These are phyloP conservation scores for Neria commutata DNA, from an alignment of 2,888 invertebrate genomes.

Conservation along the genomic window DNA sequence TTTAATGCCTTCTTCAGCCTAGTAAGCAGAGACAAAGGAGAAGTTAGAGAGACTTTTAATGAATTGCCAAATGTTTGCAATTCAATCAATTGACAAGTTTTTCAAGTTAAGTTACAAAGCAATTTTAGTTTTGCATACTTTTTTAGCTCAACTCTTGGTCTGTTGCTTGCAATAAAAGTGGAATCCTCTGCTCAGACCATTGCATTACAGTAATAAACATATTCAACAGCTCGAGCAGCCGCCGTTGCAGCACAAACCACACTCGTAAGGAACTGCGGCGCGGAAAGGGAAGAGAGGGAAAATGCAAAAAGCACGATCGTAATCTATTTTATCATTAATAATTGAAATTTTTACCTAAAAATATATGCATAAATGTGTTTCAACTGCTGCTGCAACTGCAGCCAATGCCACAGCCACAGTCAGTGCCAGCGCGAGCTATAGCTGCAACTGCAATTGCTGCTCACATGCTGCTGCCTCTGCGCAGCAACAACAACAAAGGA, in stretches of 20 bases:
- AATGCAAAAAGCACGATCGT: constrained; percentile 33
- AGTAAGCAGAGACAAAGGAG: too few relatives aligned
- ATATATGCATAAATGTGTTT: constrained; percentile 41
- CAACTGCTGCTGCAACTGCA: constrained; percentile 33
- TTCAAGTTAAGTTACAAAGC: too few relatives aligned
- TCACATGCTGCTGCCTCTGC: background rate
- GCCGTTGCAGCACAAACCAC: too few relatives aligned
- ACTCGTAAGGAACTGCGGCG: background rate
- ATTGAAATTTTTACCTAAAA: constrained; percentile 44
- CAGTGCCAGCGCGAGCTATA: constrained; percentile 9
- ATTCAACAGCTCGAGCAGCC: background rate
- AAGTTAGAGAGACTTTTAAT: too few relatives aligned
- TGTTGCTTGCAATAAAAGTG: too few relatives aligned
- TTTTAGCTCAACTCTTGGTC: too few relatives aligned
- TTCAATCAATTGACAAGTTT: too few relatives aligned
- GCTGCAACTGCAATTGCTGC: constrained; percentile 5
- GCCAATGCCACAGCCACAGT: constrained; percentile 18
- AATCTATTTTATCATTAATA: constrained; percentile 39
- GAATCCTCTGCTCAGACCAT: too few relatives aligned
- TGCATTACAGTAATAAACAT: background rate
- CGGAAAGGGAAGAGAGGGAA: constrained; percentile 2
- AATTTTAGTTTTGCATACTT: too few relatives aligned
- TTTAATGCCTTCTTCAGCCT: too few relatives aligned
- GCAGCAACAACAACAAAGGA: background rate
- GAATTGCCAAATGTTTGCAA: too few relatives aligned